A percentile compares a stretch with the other conserved stretches of the same genome.
phyloP scores from a whole-genome alignment of 2,113 vertebrate genomes.

The Sitta europaea region DNA sequence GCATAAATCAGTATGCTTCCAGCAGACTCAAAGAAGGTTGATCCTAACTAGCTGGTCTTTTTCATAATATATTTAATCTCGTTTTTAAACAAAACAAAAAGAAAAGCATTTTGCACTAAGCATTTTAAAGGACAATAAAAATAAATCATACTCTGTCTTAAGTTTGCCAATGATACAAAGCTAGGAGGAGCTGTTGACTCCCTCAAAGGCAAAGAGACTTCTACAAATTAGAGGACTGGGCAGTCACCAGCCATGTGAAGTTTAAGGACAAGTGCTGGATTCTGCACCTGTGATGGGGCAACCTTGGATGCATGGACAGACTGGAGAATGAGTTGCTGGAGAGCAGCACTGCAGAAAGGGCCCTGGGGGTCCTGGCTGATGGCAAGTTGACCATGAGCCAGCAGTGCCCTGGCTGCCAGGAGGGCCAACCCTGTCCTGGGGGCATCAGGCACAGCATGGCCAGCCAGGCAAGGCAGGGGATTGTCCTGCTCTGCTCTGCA shows the following conservation, averaged over 20 bases:
- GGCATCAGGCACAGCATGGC: background rate
- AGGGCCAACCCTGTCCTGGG: rapidly evolving
- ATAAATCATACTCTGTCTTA: background rate
- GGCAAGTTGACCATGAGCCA: rapidly evolving
- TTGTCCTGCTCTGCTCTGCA: background rate
- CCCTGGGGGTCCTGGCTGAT: rapidly evolving
- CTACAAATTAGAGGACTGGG: background rate
- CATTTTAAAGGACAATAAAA: background rate
- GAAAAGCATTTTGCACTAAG: background rate
- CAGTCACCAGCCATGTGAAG: background rate
- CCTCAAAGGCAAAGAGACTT: background rate
- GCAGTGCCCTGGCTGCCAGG: background rate
- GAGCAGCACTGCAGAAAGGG: rapidly evolving
- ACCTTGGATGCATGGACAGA: background rate
- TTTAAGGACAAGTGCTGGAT: background rate
- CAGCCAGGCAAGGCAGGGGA: rapidly evolving
- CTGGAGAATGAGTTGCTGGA: background rate
- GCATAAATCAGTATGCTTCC: background rate
- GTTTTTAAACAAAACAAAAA: background rate
- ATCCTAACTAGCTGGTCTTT: background rate
- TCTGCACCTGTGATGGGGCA: background rate
- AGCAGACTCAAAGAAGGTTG: background rate
- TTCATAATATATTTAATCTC: background rate
- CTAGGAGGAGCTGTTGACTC: background rate
- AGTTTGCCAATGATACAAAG: background rate